These are phyloP conservation scores for Congeria kusceri DNA, from an alignment of 2,888 invertebrate species.

Conservation along the genomic window DNA sequence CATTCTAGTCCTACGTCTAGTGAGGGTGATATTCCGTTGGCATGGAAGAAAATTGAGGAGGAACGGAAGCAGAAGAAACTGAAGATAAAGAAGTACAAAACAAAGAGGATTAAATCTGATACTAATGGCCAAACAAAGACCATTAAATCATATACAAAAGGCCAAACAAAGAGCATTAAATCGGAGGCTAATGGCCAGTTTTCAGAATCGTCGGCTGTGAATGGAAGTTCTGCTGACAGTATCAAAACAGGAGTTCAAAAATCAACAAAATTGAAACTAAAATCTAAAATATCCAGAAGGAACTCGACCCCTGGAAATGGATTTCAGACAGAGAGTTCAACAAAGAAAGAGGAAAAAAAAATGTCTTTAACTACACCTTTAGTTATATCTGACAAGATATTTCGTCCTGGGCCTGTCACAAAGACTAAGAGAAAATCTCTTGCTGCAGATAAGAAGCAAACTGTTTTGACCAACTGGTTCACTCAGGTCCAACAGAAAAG, in stretches of 20 bases:
- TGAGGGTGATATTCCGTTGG: background rate
- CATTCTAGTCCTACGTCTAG: background rate
- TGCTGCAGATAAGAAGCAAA: constrained; percentile 25
- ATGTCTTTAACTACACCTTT: too few relatives aligned
- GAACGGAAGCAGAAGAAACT: background rate
- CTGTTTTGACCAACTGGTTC: constrained; percentile 20
- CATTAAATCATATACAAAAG: background rate
- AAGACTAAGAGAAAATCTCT: constrained; percentile 23
- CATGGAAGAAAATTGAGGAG: background rate
- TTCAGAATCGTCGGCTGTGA: background rate
- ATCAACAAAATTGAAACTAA: too few relatives aligned
- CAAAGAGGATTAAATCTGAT: too few relatives aligned
- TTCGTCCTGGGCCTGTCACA: too few relatives aligned
- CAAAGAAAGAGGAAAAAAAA: too few relatives aligned
- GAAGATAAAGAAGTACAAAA: background rate
- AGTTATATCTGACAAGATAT: too few relatives aligned
- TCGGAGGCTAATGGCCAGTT: background rate
- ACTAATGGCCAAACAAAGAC: background rate
- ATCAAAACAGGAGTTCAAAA: background rate
- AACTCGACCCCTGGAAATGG: too few relatives aligned
- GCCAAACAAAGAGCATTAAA: background rate
- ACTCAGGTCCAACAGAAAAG: background rate
- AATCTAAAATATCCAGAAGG: too few relatives aligned
- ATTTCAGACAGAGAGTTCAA: too few relatives aligned
- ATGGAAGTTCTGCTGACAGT: constrained; percentile 7